phyloP scores from a whole-genome alignment of 2,113 vertebrate species.

The Bungarus multicinctus region DNA sequence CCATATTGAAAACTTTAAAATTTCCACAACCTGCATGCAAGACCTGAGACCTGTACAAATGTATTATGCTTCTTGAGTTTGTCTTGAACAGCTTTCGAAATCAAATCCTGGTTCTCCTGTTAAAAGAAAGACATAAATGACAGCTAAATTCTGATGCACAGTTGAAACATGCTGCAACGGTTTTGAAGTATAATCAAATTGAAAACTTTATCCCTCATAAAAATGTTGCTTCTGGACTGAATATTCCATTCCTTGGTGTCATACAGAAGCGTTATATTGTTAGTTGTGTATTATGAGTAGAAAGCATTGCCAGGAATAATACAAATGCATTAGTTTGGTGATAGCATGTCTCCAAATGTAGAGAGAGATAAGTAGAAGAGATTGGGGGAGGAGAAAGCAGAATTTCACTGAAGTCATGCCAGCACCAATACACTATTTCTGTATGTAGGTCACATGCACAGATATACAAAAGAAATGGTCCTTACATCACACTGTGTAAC shows the following conservation, averaged over 20 bases:
- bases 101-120: not conserved
- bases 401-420: not conserved
- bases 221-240: not conserved
- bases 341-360: not conserved
- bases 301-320: not conserved
- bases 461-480: not conserved
- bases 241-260: not conserved
- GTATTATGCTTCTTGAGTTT: not conserved
- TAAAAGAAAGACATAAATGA: not conserved
- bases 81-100: not conserved
- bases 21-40: not conserved
- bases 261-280: not conserved
- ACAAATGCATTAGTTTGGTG: not conserved
- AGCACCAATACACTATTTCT: not conserved
- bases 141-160: not conserved
- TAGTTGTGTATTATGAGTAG: not conserved
- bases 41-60: not conserved
- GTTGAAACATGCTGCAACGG: not conserved
- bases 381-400: not conserved
- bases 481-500: not conserved
- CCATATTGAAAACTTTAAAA: not conserved
- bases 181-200: not conserved
- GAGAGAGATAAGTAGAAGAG: no score
- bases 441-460: not conserved
- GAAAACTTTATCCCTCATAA: not conserved